phyloP scores from a whole-genome alignment of 23 tunicate genomes.

The Clavelina lepadiformis region DNA sequence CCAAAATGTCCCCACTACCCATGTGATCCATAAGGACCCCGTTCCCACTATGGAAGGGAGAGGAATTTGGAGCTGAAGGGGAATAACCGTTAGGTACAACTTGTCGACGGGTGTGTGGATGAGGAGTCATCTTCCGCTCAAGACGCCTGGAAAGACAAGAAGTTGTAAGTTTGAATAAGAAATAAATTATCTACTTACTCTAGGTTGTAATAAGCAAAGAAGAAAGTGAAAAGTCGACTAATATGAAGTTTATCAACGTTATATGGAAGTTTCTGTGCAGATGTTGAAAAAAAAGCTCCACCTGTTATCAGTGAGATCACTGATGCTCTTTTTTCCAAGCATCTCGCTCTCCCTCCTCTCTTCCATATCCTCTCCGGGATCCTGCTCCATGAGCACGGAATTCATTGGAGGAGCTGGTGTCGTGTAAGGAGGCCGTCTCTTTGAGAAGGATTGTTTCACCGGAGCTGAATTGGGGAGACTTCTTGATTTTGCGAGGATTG shows the following conservation, averaged over 20 bases:
- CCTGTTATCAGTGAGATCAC: constrained; percentile 62
- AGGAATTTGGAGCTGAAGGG: not conserved
- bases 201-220: not conserved
- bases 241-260: not conserved
- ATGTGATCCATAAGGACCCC: constrained; percentile 11
- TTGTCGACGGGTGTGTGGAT: constrained; percentile 39
- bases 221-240: not conserved
- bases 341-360: constrained; percentile 18
- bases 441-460: not conserved
- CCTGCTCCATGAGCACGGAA: constrained; percentile 38
- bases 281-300: not conserved
- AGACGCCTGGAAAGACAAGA: constrained; percentile 16
- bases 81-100: not conserved
- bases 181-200: not conserved
- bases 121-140: constrained; percentile 88
- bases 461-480: constrained; percentile 82
- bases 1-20: constrained; percentile 30
- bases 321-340: constrained; percentile 77
- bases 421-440: constrained; percentile 39
- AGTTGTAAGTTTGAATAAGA: too few species aligned
- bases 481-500: constrained; percentile 77
- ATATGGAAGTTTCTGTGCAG: not conserved
- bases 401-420: constrained; percentile 53
- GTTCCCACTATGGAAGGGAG: not conserved
- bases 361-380: not conserved